A percentile compares a stretch with the other conserved stretches of the same genome.
Conservation (phyloP, 2,113 vertebrate genomes). For the Mionectes macconnelli region DNA sequence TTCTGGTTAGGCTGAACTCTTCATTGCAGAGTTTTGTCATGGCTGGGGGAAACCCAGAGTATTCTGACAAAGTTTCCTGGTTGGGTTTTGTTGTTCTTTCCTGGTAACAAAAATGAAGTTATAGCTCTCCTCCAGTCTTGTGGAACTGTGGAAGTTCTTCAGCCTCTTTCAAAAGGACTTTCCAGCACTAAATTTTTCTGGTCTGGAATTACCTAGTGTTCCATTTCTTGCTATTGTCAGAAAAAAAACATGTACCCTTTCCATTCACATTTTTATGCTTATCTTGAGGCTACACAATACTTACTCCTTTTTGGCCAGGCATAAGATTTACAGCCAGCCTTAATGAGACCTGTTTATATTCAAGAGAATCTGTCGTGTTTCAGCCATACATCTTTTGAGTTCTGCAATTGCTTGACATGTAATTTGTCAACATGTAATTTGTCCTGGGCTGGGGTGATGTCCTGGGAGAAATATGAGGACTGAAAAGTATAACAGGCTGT, state of each 20-base stretch:
- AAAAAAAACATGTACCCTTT: background rate
- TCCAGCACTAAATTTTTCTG: background rate
- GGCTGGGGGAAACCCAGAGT: background rate
- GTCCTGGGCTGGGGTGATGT: background rate
- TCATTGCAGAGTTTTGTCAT: background rate
- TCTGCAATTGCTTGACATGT: background rate
- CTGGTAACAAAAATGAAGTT: background rate
- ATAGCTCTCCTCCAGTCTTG: background rate
- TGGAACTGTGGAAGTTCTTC: background rate
- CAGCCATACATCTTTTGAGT: background rate
- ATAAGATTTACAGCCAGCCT: background rate
- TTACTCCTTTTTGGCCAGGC: background rate
- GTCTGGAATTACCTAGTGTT: background rate
- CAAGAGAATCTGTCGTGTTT: background rate
- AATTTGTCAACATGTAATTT: background rate
- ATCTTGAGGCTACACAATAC: background rate
- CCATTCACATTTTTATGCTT: background rate
- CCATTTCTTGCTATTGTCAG: background rate
- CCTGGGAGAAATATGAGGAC: background rate
- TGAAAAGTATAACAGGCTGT: background rate
- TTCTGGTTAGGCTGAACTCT: background rate
- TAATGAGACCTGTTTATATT: constrained; percentile 10
- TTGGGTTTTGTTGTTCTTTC: background rate
- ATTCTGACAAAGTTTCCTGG: background rate
- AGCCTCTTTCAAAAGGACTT: background rate